These are phyloP conservation scores for Alaudala cheleensis DNA, from an alignment of 2,113 vertebrate species.

Conservation along the genomic window DNA sequence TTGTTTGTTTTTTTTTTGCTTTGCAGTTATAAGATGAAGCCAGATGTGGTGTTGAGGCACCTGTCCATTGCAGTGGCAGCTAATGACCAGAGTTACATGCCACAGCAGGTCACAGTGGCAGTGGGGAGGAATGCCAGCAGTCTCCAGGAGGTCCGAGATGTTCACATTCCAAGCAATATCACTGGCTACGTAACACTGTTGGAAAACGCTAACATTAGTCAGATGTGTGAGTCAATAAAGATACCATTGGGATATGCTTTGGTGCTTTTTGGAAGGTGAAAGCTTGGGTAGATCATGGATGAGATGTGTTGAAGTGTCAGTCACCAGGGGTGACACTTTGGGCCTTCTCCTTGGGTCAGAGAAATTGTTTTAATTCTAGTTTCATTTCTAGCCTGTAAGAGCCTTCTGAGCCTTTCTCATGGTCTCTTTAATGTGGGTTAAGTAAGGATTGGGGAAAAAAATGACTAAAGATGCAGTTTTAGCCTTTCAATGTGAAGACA, in stretches of 20 bases:
- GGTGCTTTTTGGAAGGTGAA: neutral
- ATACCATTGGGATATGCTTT: neutral
- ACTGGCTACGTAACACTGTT: constrained; percentile 94
- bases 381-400: neutral
- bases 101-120: constrained; percentile 93
- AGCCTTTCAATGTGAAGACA: neutral
- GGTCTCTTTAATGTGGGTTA: neutral
- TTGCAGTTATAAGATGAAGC: constrained; percentile 93
- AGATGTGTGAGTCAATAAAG: constrained; percentile 87
- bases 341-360: neutral
- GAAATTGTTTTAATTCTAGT: neutral
- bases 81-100: constrained; percentile 98
- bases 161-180: constrained; percentile 95
- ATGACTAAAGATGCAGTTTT: neutral
- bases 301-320: neutral
- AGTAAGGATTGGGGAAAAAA: neutral
- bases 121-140: constrained; percentile 87
- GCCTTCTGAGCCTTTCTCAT: neutral
- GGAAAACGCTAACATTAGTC: constrained; percentile 95
- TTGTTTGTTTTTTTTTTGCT: neutral
- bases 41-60: constrained; percentile 90
- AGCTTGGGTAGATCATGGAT: neutral
- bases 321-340: neutral
- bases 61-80: constrained; percentile 92
- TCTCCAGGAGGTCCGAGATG: constrained; percentile 92